Conservation (phyloP, 2,888 invertebrate species). For the Phortica magna region DNA sequence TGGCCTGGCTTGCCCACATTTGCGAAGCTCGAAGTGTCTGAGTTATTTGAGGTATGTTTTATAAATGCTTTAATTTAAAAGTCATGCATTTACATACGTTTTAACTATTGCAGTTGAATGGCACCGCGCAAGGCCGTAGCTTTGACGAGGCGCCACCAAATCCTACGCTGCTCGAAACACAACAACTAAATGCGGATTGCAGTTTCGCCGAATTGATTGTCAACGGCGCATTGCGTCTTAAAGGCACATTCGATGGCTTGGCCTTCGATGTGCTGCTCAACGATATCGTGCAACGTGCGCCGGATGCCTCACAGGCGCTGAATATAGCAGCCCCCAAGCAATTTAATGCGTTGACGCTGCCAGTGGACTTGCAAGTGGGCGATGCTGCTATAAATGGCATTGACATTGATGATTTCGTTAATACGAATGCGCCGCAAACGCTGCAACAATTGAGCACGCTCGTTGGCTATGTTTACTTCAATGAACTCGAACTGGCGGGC, state of each 20-base stretch:
- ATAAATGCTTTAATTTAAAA: neutral
- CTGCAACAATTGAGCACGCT: constrained; percentile 75
- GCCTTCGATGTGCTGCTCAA: constrained; percentile 75
- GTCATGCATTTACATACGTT: no score
- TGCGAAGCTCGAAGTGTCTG: constrained; percentile 79
- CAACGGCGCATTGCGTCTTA: constrained; percentile 78
- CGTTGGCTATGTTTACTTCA: constrained; percentile 78
- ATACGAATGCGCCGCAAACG: constrained; percentile 79
- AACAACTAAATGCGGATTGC: constrained; percentile 76
- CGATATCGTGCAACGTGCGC: constrained; percentile 79
- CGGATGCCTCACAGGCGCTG: constrained; percentile 68
- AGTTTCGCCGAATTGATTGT: constrained; percentile 79
- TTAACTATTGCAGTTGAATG: constrained; percentile 78
- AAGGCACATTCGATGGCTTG: constrained; percentile 76
- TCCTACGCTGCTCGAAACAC: constrained; percentile 78
- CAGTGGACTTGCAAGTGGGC: constrained; percentile 75
- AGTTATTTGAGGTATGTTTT: constrained; percentile 77
- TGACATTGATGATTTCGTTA: constrained; percentile 78
- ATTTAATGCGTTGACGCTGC: constrained; percentile 77
- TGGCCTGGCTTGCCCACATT: constrained; percentile 79
- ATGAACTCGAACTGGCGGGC: constrained; percentile 77
- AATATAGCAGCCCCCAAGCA: constrained; percentile 79
- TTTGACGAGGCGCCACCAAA: constrained; percentile 78
- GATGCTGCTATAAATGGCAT: constrained; percentile 78
- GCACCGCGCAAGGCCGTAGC: constrained; percentile 78